A percentile compares a stretch with the other conserved stretches of the same genome.
phyloP scores from a whole-genome alignment of 53 echinoderm and acorn worm species.

The Echinarachnius parma region DNA sequence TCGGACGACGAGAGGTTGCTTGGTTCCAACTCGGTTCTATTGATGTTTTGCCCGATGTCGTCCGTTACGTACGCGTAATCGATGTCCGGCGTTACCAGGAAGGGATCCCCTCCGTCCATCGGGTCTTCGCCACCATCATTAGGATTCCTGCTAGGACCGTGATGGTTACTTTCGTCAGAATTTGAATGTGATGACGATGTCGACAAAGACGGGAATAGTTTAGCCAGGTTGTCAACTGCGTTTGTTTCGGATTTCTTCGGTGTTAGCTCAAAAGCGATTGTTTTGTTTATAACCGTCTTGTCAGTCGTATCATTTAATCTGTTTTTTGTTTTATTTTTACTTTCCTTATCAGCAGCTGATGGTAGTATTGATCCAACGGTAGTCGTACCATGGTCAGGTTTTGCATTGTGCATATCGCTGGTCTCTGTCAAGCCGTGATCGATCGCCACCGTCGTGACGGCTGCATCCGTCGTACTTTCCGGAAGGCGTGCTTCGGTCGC shows the following conservation, averaged over 20 bases:
- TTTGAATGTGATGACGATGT: slow-evolving; percentile 17
- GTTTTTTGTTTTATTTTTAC: no score
- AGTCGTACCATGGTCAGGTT: no score
- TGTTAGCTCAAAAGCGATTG: slow-evolving; percentile 30
- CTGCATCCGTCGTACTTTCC: no score
- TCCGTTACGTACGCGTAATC: slow-evolving; percentile 3
- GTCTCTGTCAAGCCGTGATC: no score
- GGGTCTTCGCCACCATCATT: no score
- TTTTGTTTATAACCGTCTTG: slow-evolving; percentile 12
- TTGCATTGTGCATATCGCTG: no score
- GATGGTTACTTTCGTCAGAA: no score
- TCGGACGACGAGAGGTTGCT: slow-evolving; percentile 29
- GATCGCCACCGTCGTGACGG: no score
- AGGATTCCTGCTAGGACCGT: no score
- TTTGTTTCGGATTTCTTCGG: slow-evolving; percentile 1
- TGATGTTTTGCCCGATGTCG: slow-evolving; percentile 23
- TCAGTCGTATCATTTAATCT: neutral
- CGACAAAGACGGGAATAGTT: slow-evolving; percentile 15
- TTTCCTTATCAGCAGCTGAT: no score
- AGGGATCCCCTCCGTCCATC: slow-evolving; percentile 33
- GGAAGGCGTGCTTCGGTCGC: no score
- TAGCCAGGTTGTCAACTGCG: neutral
- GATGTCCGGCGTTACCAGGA: slow-evolving; percentile 2
- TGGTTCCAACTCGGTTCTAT: neutral
- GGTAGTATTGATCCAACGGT: no score